A percentile compares a stretch with the other conserved stretches of the same genome.
These are phyloP conservation scores for Montipora foliosa DNA, from an alignment of 64 coral and sea anemone species.

Conservation along the genomic window DNA sequence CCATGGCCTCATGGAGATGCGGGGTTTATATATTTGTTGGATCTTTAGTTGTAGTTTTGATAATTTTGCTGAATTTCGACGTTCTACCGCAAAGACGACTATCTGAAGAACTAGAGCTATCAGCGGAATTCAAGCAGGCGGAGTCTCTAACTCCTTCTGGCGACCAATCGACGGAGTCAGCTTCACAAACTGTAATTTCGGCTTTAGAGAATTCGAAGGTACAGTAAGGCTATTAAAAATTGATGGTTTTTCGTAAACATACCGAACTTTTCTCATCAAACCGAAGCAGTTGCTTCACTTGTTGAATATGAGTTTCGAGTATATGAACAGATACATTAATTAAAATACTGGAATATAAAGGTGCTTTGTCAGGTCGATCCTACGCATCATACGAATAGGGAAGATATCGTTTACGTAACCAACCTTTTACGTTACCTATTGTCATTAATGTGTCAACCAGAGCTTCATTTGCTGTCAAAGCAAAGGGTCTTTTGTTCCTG, in stretches of 20 bases:
- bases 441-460: too few relatives aligned
- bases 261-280: neutral
- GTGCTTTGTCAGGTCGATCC: too few relatives aligned
- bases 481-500: too few relatives aligned
- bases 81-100: conserved; percentile 85
- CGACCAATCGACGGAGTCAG: neutral
- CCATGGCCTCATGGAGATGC: conserved; percentile 82
- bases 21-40: conserved; percentile 52
- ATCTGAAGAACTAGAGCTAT: conserved; percentile 47
- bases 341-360: too few relatives aligned
- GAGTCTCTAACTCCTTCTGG: neutral
- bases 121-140: conserved; percentile 34
- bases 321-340: too few relatives aligned
- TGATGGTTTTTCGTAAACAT: neutral
- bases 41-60: conserved; percentile 59
- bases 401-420: too few relatives aligned
- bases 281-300: neutral
- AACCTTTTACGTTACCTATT: too few relatives aligned
- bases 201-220: conserved; percentile 30
- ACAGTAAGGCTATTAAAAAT: conserved; percentile 40
- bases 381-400: too few relatives aligned
- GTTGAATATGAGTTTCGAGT: too few relatives aligned
- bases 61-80: conserved; percentile 86
- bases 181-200: neutral
- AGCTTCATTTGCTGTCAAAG: too few relatives aligned